Evolutionary conservation across 2,888 invertebrate species (phyloP), one percentile per base, ranked within the genome.

Genomic region (Phengaris alcon): DNA sequence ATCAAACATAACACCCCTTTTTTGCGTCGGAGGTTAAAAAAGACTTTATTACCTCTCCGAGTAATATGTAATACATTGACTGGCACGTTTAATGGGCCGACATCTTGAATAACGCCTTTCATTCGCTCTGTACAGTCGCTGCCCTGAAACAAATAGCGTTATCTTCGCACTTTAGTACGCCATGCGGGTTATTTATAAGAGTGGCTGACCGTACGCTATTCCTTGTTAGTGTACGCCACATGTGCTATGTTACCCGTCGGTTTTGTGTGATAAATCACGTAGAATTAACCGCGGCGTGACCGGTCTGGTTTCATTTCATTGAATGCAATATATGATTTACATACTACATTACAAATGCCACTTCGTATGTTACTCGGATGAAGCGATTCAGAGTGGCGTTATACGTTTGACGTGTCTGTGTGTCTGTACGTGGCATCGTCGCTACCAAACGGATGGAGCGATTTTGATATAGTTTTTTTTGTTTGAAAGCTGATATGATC

Each of bases 221-320:
- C 35, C 7, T n/a, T 12, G n/a, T 54, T 54, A 54, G 54, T 54
- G 13, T 54, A 7, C n/a, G 3, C 15, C 15, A 15, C n/a, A n/a
- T n/a, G 55, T n/a, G 8, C 48, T 48, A 6, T 8, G 8, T 48
- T 48, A 48, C 3, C 6, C 48, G 48, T 48, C 64, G 35, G 64
- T 64, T 64, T 44, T 64, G 59, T 22, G 64, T 64, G 13, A 64
- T 64, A 15, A 64, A 64, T 64, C 64, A 64, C 64, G 12, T 64
- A 15, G 64, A 64, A 64, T 64, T 35, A 44, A 64, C 35, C 64
- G 15, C 35, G 35, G 12, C 6, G 44, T 44, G 64, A 35, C 35
- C 35, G 64, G 64, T 35, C 10, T 64, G 64, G 64, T 64, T 64
- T 64, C 10, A 64, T 64, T 64, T 48, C 48, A 48, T 48, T 44